phyloP scores from a whole-genome alignment of 2,113 vertebrate genomes.

The Esox niger region DNA sequence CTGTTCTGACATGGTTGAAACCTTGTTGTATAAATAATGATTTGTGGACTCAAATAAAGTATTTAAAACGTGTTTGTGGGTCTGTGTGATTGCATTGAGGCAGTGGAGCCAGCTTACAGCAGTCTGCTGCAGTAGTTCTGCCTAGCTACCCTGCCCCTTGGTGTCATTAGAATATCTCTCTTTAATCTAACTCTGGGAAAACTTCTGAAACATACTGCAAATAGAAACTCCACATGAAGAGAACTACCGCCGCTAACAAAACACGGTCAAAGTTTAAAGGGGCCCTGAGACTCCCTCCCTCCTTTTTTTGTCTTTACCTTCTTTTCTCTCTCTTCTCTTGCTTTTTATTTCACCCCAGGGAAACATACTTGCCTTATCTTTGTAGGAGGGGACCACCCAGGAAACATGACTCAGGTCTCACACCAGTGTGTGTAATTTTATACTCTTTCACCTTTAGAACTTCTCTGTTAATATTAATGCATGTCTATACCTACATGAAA shows the following conservation, averaged over 20 bases:
- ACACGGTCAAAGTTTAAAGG: conserved; percentile 27
- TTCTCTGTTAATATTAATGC: conserved; percentile 70
- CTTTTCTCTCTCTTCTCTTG: conserved; percentile 64
- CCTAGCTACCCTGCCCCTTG: conserved; percentile 49
- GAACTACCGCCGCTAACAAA: conserved; percentile 44
- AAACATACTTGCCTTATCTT: conserved; percentile 75
- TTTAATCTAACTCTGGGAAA: conserved; percentile 74
- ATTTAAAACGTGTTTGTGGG: too few species aligned
- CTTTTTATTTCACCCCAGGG: conserved; percentile 72
- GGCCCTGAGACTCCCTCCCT: conserved; percentile 30
- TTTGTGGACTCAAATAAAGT: background rate
- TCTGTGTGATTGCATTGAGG: background rate
- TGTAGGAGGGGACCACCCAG: conserved; percentile 73
- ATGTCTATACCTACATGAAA: conserved; percentile 64
- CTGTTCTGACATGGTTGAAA: too few species aligned
- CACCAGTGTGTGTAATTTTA: background rate
- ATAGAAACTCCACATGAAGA: conserved; percentile 70
- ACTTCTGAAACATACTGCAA: conserved; percentile 70
- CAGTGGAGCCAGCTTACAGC: conserved; percentile 47
- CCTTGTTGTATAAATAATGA: too few species aligned
- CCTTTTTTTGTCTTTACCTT: conserved; percentile 29
- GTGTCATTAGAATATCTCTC: conserved; percentile 75
- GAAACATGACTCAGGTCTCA: conserved; percentile 66
- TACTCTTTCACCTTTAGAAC: conserved; percentile 52
- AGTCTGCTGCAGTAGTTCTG: conserved; percentile 67